Evolutionary conservation across 2,888 invertebrate genomes (phyloP).

Genomic region (Tinea semifulvella): DNA sequence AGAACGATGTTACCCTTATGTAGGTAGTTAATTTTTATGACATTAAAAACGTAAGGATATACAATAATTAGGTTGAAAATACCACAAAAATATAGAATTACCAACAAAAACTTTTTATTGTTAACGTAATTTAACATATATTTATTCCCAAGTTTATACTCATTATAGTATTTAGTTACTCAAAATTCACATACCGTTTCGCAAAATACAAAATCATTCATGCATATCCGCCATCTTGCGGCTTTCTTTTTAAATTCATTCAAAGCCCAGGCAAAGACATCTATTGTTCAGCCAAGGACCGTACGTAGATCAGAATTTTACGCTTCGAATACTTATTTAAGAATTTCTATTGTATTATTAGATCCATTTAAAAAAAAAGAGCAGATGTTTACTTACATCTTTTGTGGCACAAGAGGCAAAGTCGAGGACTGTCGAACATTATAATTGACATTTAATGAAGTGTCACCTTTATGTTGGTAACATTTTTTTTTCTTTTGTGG

Average conservation of each 20-base stretch:
- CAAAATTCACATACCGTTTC: neutral
- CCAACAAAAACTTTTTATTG: neutral
- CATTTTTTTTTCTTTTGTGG: slow-evolving; percentile 2
- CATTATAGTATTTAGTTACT: slow-evolving; percentile 1
- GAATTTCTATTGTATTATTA: slow-evolving; percentile 21
- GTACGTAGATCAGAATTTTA: slow-evolving; percentile 43
- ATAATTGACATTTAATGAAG: slow-evolving; percentile 58
- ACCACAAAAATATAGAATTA: neutral
- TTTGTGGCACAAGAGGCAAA: slow-evolving; percentile 34
- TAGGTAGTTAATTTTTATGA: neutral
- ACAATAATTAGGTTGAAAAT: neutral
- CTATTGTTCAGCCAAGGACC: slow-evolving; percentile 26
- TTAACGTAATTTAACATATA: no score
- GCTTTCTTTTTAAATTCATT: slow-evolving; percentile 1
- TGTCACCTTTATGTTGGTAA: slow-evolving; percentile 25
- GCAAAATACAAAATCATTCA: neutral
- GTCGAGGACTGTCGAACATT: slow-evolving; percentile 36
- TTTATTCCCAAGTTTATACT: neutral
- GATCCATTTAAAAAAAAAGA: slow-evolving; percentile 26
- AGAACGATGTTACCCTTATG: no score
- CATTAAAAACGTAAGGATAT: neutral
- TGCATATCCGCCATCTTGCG: slow-evolving; percentile 5
- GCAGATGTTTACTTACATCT: slow-evolving; percentile 45
- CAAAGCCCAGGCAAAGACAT: slow-evolving; percentile 14
- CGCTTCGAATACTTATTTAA: slow-evolving; percentile 35